Conservation (phyloP, 2,113 vertebrate genomes). For the Elephas maximus region DNA sequence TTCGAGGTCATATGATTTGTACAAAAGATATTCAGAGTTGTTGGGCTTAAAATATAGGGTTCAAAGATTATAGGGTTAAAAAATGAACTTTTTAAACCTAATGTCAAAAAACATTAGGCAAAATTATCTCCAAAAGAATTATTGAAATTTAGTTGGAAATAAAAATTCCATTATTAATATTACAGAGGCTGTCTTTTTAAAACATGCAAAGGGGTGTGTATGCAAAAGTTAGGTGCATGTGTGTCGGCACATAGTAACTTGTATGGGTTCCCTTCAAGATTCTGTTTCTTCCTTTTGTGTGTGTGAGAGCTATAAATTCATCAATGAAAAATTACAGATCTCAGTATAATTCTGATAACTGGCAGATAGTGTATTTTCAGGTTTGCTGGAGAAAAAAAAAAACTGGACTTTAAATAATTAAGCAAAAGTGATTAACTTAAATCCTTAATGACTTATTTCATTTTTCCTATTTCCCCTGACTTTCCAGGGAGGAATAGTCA, state of each 20-base stretch:
- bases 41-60: not conserved
- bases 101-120: not conserved
- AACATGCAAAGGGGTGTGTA: not conserved
- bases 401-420: slow-evolving; percentile 79
- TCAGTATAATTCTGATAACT: slow-evolving; percentile 37
- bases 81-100: not conserved
- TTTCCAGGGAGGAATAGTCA: slow-evolving; percentile 63
- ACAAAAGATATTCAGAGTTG: not conserved
- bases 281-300: not conserved
- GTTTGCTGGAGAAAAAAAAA: slow-evolving; percentile 52
- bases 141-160: not conserved
- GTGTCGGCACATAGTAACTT: not conserved
- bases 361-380: slow-evolving; percentile 33
- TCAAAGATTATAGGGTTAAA: not conserved
- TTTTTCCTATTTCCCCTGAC: slow-evolving; percentile 80
- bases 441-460: slow-evolving; percentile 78
- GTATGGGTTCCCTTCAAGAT: not conserved
- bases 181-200: not conserved
- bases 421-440: slow-evolving; percentile 71
- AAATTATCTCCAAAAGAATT: not conserved
- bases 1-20: not conserved
- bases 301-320: slow-evolving; percentile 3
- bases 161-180: not conserved
- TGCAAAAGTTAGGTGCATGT: not conserved
- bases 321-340: slow-evolving; percentile 10